A percentile compares a stretch with the other conserved stretches of the same genome.
These are phyloP conservation scores for Phrynosoma platyrhinos DNA, from an alignment of 2,113 vertebrate genomes.

Conservation along the genomic window DNA sequence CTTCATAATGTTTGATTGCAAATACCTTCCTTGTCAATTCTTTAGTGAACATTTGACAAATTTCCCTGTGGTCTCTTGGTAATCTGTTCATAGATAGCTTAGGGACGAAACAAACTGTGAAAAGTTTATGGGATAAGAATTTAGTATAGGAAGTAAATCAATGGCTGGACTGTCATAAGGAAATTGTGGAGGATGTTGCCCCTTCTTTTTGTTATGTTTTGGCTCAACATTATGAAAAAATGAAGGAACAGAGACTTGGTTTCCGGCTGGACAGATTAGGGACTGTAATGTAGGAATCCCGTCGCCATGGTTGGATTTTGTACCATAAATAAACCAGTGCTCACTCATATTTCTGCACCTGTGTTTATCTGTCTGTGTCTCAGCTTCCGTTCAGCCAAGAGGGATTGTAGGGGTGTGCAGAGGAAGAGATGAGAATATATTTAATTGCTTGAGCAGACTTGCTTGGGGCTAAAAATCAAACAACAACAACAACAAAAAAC, in stretches of 20 bases:
- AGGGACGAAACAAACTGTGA: background rate
- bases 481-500: too few species aligned
- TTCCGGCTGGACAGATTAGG: conserved; percentile 72
- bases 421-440: conserved; percentile 38
- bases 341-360: conserved; percentile 64
- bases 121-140: background rate
- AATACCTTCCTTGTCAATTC: background rate
- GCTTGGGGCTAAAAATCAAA: background rate
- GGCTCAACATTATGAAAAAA: conserved; percentile 30
- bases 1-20: too few species aligned
- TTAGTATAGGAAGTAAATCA: background rate
- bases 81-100: background rate
- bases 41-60: background rate
- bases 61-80: background rate
- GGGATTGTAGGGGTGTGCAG: conserved; percentile 34
- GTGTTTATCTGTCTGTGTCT: conserved; percentile 76
- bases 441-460: conserved; percentile 55
- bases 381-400: conserved; percentile 62
- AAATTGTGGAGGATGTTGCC: background rate
- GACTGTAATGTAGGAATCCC: conserved; percentile 73
- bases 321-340: conserved; percentile 75
- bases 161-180: too few species aligned
- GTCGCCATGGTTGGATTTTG: conserved; percentile 58
- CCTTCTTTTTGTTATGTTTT: conserved; percentile 7
- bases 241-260: conserved; percentile 53